Conservation (phyloP, 2,888 invertebrate genomes). For the Orthosia gothica region DNA sequence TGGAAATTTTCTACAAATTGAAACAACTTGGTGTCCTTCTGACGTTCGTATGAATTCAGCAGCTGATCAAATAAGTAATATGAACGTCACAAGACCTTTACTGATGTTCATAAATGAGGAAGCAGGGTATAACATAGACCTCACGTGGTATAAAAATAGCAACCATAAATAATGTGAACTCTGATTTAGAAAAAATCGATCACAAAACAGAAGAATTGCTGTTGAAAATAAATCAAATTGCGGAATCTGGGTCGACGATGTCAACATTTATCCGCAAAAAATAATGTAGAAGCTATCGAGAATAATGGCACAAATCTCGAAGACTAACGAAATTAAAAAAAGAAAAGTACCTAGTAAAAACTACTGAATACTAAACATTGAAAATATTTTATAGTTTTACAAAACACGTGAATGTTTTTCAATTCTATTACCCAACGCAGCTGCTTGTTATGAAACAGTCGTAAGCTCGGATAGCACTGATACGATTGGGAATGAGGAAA, state of each 20-base stretch:
- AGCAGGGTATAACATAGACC: slow-evolving; percentile 13
- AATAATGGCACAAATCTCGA: slow-evolving; percentile 15
- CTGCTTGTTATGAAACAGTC: slow-evolving; percentile 60
- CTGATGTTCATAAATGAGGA: slow-evolving; percentile 25
- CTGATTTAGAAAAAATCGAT: background rate
- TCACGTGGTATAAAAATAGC: slow-evolving; percentile 13
- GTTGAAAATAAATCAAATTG: slow-evolving; percentile 11
- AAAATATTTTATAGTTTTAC: slow-evolving; percentile 20
- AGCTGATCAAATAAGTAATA: slow-evolving; percentile 66
- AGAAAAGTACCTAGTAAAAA: background rate
- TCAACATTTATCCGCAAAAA: slow-evolving; percentile 21
- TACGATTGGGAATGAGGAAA: slow-evolving; percentile 51
- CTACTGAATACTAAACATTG: slow-evolving; percentile 6
- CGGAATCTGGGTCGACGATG: slow-evolving; percentile 36
- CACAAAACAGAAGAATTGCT: background rate
- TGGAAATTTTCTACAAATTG: slow-evolving; percentile 62
- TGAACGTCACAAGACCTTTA: slow-evolving; percentile 54
- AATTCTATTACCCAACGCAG: slow-evolving; percentile 59
- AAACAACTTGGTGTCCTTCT: slow-evolving; percentile 59
- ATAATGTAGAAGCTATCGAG: background rate
- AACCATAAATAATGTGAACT: background rate
- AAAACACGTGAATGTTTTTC: slow-evolving; percentile 39
- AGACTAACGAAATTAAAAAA: background rate
- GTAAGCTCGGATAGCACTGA: slow-evolving; percentile 51
- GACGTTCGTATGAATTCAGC: slow-evolving; percentile 57